Evolutionary conservation across 2,113 vertebrate genomes (phyloP), one percentile per base, ranked within the genome.

Genomic region (Pteronura brasiliensis): DNA sequence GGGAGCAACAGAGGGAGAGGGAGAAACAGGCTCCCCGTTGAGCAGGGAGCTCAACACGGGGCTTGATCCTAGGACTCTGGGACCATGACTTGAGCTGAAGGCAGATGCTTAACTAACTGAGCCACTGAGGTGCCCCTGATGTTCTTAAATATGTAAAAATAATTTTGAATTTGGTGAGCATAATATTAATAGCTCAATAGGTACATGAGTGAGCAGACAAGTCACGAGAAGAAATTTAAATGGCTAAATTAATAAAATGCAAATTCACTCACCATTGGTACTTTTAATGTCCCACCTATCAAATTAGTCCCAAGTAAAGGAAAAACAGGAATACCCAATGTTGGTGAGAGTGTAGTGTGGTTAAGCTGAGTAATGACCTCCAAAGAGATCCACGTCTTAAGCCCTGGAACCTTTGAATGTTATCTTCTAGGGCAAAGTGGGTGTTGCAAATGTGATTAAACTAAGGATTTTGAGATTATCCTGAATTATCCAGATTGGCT

Each of bases 221-320:
- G 65, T 92, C 18, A 25, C 14, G 34, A 91, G 85, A 93, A 65
- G 21, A 71, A 59, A 72, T 72, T 69, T 85, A 59, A 80, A 47
- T 86, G 52, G 14, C 21, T 69, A 96, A 95, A 87, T 49, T 57
- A 67, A 81, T 85, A 91, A 81, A 93, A 90, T 77, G 20, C 29
- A 91, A 93, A 89, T 65, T 55, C 25, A 42, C 49, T 88, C 95
- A 55, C 57, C 11, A 59, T 27, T 81, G 49, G 1, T 63, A 27
- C 63, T 88, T 88, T 93, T 95, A 80, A 55, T 59, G 65, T 63
- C 7, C 6, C 20, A 63, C 17, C 6, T n/a, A 61, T 59, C 52
- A 94, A 77, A 87, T 83, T 82, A 86, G 55, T 59, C 23, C n/a
- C 90, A 95, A 82, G 76, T 44, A 87, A 87, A 97, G 25, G n/a